Conservation (phyloP, 1,140 invertebrate genomes). For the Lucilia cuprina region DNA sequence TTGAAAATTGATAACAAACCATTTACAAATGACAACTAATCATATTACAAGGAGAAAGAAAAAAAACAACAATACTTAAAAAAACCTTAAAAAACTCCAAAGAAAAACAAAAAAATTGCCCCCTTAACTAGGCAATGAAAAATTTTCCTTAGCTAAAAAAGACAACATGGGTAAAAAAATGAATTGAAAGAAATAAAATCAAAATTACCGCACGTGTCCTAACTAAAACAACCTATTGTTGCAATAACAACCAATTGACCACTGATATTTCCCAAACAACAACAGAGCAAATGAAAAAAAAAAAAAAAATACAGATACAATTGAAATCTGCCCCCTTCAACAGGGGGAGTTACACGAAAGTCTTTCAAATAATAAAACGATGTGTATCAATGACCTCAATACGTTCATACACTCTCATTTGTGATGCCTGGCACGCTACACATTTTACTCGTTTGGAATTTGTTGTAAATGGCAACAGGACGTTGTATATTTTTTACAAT, state of each 20-base stretch:
- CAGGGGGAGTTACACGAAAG: too few species aligned
- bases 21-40: conserved; percentile 60
- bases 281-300: not conserved
- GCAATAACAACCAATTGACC: conserved; percentile 40
- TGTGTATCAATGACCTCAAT: conserved; percentile 32
- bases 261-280: conserved; percentile 24
- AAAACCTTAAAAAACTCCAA: not conserved
- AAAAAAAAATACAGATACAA: not conserved
- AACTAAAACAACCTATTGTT: conserved; percentile 28
- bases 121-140: conserved; percentile 50
- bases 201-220: conserved; percentile 53
- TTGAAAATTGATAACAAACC: conserved; percentile 62
- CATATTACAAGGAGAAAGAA: conserved; percentile 5
- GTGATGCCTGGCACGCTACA: conserved; percentile 55
- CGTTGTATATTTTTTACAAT: not conserved
- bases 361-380: not conserved
- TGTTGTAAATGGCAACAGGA: not conserved
- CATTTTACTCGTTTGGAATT: conserved; percentile 47
- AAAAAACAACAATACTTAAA: too few species aligned
- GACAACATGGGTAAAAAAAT: not conserved
- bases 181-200: conserved; percentile 42
- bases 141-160: conserved; percentile 42
- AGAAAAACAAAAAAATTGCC: conserved; percentile 27
- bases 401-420: conserved; percentile 47
- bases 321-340: not conserved